phyloP scores from a whole-genome alignment of 2,113 vertebrate genomes.

The Garra rufa region DNA sequence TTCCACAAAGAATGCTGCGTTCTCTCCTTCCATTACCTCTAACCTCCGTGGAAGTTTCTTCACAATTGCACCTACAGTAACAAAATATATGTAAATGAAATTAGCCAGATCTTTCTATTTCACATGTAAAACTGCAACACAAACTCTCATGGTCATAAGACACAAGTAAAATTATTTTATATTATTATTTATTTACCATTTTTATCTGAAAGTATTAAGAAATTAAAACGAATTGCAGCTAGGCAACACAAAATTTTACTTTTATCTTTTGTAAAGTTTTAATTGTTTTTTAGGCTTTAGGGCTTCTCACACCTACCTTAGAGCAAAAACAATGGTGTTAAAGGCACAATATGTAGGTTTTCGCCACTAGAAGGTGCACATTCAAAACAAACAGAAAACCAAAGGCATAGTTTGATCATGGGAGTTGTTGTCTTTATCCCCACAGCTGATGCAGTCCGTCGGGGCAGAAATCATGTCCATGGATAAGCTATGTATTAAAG shows the following conservation, averaged over 20 bases:
- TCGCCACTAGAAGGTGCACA: no score
- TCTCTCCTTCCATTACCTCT: conserved; percentile 92
- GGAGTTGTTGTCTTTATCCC: no score
- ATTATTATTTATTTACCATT: background rate
- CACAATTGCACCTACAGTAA: conserved; percentile 70
- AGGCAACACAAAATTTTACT: background rate
- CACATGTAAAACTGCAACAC: background rate
- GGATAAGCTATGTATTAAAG: no score
- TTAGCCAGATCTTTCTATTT: background rate
- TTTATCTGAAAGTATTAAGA: no score
- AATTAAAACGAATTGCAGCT: background rate
- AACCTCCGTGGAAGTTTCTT: conserved; percentile 88
- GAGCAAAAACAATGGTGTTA: background rate
- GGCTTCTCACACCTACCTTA: background rate
- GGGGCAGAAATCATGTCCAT: no score
- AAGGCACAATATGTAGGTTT: no score
- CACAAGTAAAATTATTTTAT: background rate
- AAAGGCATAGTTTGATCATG: no score
- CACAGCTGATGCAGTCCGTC: no score
- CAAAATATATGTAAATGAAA: background rate
- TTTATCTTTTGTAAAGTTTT: background rate
- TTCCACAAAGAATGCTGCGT: conserved; percentile 90
- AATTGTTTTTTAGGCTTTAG: background rate
- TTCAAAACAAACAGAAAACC: no score
- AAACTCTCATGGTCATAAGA: background rate